Conservation (phyloP, 2,113 vertebrate genomes). For the Pteronura brasiliensis region DNA sequence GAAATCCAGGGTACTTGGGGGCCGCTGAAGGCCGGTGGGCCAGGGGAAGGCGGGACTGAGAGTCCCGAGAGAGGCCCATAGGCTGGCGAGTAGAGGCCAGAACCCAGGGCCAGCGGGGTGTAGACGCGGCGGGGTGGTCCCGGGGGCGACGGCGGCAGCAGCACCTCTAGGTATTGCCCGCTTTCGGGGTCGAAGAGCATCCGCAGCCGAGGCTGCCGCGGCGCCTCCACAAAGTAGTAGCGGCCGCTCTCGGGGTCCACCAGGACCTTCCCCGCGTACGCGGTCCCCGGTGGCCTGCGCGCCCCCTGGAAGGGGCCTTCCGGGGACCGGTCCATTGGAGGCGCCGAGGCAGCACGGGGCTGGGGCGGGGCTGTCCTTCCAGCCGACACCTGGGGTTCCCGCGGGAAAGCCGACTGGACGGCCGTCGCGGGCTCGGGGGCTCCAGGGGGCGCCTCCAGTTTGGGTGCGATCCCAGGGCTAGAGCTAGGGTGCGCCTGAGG, state of each 20-base stretch:
- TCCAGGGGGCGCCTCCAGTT: background rate
- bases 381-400: background rate
- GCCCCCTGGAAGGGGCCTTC: background rate
- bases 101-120: constrained; percentile 80
- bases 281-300: constrained; percentile 65
- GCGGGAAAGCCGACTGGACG: background rate
- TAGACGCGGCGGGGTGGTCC: constrained; percentile 86
- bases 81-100: constrained; percentile 83
- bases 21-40: constrained; percentile 77
- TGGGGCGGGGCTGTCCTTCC: background rate
- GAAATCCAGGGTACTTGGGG: constrained; percentile 81
- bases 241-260: constrained; percentile 95
- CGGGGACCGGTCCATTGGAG: constrained; percentile 32
- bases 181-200: constrained; percentile 95
- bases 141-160: constrained; percentile 84
- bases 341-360: constrained; percentile 68
- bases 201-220: constrained; percentile 90
- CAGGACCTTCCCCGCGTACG: constrained; percentile 85
- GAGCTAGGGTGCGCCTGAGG: background rate
- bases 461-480: background rate
- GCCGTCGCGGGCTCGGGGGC: background rate
- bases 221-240: constrained; percentile 93
- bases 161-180: constrained; percentile 94
- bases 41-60: constrained; percentile 76
- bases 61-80: constrained; percentile 86